Evolutionary conservation across 2,113 vertebrate genomes (phyloP).

Genomic region (Crotalus tigris): DNA sequence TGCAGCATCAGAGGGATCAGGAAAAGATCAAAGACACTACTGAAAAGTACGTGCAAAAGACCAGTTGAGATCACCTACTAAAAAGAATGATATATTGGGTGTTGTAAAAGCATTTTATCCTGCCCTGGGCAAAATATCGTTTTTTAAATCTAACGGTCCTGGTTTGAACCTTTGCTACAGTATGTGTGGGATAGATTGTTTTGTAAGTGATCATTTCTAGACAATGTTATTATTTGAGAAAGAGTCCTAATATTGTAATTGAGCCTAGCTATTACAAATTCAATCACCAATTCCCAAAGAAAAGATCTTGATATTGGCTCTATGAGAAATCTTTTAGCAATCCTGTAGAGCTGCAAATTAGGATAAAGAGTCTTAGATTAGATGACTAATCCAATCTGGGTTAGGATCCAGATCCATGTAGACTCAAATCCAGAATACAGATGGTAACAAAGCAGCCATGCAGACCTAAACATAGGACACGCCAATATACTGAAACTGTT

Average conservation of each 20-base stretch:
- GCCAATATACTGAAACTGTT: background rate
- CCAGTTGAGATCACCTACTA: background rate
- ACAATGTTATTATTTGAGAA: background rate
- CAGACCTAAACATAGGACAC: background rate
- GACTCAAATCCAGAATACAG: background rate
- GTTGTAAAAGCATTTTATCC: background rate
- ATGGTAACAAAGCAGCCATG: background rate
- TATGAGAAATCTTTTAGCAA: background rate
- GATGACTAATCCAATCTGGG: background rate
- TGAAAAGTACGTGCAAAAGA: slow-evolving; percentile 77
- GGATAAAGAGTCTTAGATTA: background rate
- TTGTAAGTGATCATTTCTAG: background rate
- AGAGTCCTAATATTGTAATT: background rate
- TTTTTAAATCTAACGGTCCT: background rate
- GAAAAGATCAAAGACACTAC: slow-evolving; percentile 77
- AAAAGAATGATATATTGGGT: background rate
- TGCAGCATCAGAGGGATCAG: slow-evolving; percentile 81
- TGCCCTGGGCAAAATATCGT: background rate
- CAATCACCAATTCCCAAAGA: background rate
- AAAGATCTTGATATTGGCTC: background rate
- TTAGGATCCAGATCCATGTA: background rate
- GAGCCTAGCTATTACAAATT: background rate
- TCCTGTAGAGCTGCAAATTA: background rate
- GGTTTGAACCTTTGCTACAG: too few species aligned
- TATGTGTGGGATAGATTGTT: background rate